Evolutionary conservation across 2,113 vertebrate species (phyloP).

Genomic region (Elaphurus davidianus): DNA sequence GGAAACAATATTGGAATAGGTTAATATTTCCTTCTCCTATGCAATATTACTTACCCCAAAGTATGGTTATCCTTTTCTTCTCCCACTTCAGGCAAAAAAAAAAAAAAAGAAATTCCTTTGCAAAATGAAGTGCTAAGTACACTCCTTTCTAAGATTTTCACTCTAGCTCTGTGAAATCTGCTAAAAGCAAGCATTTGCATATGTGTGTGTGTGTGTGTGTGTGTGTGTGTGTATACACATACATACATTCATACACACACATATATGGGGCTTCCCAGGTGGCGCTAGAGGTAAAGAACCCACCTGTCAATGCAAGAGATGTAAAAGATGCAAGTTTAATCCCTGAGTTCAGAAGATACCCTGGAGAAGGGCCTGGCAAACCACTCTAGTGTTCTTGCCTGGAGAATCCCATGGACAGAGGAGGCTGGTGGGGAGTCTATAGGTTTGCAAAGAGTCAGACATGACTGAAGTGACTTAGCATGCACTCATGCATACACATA

Average conservation of each 20-base stretch:
- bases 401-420: not conserved
- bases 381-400: not conserved
- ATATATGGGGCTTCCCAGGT: not conserved
- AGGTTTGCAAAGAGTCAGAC: fast-evolving
- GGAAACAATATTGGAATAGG: not conserved
- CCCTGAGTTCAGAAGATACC: not conserved
- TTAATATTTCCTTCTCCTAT: not conserved
- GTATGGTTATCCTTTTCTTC: not conserved
- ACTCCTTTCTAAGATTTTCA: not conserved
- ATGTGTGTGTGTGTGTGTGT: not conserved
- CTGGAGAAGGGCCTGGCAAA: not conserved
- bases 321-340: not conserved
- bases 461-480: fast-evolving
- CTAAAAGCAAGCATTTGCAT: not conserved
- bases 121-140: not conserved
- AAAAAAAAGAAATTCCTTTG: not conserved
- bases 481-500: not conserved
- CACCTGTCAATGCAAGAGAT: not conserved
- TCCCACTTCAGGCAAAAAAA: not conserved
- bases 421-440: not conserved
- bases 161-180: not conserved
- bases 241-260: not conserved
- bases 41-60: not conserved
- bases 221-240: not conserved
- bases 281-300: not conserved